Evolutionary conservation across 2,113 vertebrate genomes (phyloP).

Genomic region (Engystomops pustulosus): DNA sequence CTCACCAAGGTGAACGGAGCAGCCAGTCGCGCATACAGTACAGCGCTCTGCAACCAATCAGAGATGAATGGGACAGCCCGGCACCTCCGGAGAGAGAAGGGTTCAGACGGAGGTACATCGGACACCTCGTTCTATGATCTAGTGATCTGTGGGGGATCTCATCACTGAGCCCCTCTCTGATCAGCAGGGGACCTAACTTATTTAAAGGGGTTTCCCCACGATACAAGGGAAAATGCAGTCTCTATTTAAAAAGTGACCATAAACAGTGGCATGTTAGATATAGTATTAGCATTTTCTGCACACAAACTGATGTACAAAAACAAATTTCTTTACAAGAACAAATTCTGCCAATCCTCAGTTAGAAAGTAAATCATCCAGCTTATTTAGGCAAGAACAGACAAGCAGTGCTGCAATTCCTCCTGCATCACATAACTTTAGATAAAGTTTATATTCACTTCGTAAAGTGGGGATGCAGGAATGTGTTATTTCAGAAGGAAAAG

Average conservation of each 20-base stretch:
- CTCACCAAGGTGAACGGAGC: no score
- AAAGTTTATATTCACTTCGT: conserved; percentile 1
- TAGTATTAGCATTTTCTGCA: not conserved
- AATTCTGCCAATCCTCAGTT: not conserved
- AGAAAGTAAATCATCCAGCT: not conserved
- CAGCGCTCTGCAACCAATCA: no score
- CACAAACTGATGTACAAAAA: not conserved
- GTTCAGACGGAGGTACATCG: no score
- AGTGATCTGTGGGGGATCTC: no score
- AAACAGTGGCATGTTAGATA: not conserved
- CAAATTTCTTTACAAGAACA: not conserved
- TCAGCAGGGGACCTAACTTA: no score
- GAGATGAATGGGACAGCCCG: no score
- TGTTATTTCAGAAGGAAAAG: not conserved
- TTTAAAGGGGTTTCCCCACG: no score
- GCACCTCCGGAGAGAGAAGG: no score
- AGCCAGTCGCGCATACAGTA: no score
- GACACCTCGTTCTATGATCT: no score
- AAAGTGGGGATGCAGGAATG: not conserved
- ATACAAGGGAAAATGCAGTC: not conserved
- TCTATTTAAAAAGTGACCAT: conserved; percentile 1
- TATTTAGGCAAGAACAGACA: not conserved
- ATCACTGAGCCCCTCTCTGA: no score
- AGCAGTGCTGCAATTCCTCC: not conserved
- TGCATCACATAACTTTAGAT: not conserved